A percentile compares a stretch with the other conserved stretches of the same genome.
Evolutionary conservation across 1,140 invertebrate species (phyloP).

Genomic region (Diachasmimorpha longicaudata): DNA sequence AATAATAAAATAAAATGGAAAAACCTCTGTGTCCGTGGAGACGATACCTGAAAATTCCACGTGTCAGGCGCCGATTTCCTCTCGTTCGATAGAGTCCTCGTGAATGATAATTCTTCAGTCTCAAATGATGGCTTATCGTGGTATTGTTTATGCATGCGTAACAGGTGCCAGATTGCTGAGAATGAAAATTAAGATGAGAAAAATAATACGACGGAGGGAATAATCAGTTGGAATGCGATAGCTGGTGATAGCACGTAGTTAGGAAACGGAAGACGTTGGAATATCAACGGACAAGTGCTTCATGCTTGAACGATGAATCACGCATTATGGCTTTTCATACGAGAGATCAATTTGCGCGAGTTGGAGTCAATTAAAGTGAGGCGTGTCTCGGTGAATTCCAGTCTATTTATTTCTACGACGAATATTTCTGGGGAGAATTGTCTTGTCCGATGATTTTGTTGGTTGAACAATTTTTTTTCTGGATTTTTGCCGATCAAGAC

Average conservation of each 20-base stretch:
- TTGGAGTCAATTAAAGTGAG: neutral
- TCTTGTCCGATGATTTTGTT: no score
- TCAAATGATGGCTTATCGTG: neutral
- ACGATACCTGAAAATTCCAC: neutral
- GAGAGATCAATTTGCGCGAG: neutral
- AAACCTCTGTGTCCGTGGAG: no score
- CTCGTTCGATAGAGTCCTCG: neutral
- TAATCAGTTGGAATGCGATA: constrained; percentile 14
- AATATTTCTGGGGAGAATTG: no score
- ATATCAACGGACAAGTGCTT: neutral
- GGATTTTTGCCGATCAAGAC: no score
- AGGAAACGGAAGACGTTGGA: neutral
- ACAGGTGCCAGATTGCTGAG: neutral
- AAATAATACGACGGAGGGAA: neutral
- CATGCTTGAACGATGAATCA: neutral
- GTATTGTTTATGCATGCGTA: neutral
- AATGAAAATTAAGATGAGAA: neutral
- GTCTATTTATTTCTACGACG: neutral
- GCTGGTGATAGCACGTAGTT: neutral
- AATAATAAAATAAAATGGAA: neutral
- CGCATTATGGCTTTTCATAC: neutral
- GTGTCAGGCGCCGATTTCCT: neutral
- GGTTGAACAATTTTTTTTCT: no score
- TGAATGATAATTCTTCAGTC: neutral
- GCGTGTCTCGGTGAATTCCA: neutral